These are phyloP conservation scores for Tillus elongatus DNA, from an alignment of 2,888 invertebrate species.

Conservation along the genomic window DNA sequence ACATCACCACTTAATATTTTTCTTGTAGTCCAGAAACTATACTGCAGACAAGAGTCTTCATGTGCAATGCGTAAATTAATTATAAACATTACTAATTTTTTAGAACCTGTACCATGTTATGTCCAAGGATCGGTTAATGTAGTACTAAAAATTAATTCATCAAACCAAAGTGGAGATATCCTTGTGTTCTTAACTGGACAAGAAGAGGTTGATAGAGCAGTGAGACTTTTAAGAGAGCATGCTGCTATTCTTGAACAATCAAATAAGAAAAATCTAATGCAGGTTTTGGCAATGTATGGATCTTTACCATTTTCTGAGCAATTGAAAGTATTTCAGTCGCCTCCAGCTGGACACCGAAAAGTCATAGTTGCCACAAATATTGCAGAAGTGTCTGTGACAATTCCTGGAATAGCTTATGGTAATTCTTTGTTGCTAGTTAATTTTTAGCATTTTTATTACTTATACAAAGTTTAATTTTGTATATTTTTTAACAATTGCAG, in stretches of 20 bases:
- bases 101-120: constrained; percentile 84
- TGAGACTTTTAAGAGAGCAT: constrained; percentile 55
- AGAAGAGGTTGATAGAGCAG: constrained; percentile 83
- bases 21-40: too few species aligned
- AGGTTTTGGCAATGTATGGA: constrained; percentile 86
- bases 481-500: constrained; percentile 42
- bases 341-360: constrained; percentile 67
- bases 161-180: constrained; percentile 76
- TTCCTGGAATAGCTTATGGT: constrained; percentile 87
- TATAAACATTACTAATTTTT: constrained; percentile 27
- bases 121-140: constrained; percentile 81
- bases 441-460: background rate
- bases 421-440: constrained; percentile 17
- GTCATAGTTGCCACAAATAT: constrained; percentile 92
- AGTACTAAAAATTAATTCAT: constrained; percentile 78
- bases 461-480: background rate
- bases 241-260: constrained; percentile 47
- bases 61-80: too few species aligned
- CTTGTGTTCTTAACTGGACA: constrained; percentile 87
- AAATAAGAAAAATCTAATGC: constrained; percentile 47
- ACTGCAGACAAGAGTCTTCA: too few species aligned
- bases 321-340: constrained; percentile 70
- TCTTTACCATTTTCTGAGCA: constrained; percentile 73
- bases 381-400: constrained; percentile 94
- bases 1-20: too few species aligned